Base-by-base conservation (phyloP, 2,113 vertebrate species). In the Larimichthys crocea region DNA sequence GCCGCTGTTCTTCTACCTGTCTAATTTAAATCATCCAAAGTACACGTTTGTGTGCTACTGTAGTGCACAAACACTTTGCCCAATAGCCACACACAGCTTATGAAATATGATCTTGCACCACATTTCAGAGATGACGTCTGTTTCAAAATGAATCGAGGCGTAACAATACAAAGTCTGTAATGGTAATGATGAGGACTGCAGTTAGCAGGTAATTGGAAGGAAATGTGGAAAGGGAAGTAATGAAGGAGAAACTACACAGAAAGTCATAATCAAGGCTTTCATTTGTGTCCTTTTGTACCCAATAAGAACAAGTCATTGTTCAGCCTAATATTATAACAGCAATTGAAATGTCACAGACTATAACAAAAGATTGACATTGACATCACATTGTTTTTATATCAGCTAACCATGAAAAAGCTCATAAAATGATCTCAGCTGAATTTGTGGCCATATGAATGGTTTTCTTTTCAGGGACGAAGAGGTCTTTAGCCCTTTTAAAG, bases 21-120 rank as follows among this genome's bases (percentile, higher is more conserved):
- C 65, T 73, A 83, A 83, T 83, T 83, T 81, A 67, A 83, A 68
- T 74, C 29, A 74, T 79, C 69, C 50, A 83, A 79, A 83, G 79
- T 29, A 64, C 73, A 85, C 78, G 63, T 82, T 76, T 70, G 65
- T 66, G 49, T 63, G 55, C 74, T 10, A 14, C 56, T 31, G n/a
- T 2, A 22, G 20, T 76, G 60, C 10, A 4, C 56, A 66, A 80
- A 81, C 44, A 64, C 19, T 70, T 65, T 50, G 29, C 64, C 74
- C 12, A 57, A 24, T n/a, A 42, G 55, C 48, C 1, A 22, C 60
- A 50, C n/a, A 35, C 52, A 65, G 60, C 9, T 35, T 35, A 42
- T 85, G 48, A 86, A 76, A 79, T 69, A 72, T 83, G 52, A 83
- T 66, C 67, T 74, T 56, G 16, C 2, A 14, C 26, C n/a, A 31